phyloP scores from a whole-genome alignment of 2,797 vertebrate genomes.

The Pitangus sulphuratus region DNA sequence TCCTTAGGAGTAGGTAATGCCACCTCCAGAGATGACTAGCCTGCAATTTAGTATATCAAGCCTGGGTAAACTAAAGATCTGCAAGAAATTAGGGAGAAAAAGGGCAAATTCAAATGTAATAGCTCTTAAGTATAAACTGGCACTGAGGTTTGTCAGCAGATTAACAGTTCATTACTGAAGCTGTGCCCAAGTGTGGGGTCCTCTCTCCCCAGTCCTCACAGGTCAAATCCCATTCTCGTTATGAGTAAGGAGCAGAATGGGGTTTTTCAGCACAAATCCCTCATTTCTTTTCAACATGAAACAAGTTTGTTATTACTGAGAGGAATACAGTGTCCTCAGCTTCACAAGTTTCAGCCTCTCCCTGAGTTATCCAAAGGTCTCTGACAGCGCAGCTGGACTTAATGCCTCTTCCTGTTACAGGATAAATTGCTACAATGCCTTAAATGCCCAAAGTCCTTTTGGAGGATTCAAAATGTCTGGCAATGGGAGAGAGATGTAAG shows the following conservation, averaged over 20 bases:
- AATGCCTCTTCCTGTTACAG: conserved; percentile 72
- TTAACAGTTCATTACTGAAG: background rate
- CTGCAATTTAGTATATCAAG: background rate
- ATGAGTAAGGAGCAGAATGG: background rate
- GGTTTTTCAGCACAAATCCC: background rate
- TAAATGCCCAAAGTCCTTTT: conserved; percentile 98
- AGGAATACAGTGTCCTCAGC: background rate
- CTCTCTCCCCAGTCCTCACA: background rate
- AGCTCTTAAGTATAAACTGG: background rate
- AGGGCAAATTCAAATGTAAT: background rate
- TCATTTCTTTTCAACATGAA: background rate
- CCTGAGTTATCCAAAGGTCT: background rate
- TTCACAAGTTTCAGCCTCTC: background rate
- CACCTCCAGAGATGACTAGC: background rate
- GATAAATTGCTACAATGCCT: conserved; percentile 99
- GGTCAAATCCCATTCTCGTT: background rate
- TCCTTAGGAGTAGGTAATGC: background rate
- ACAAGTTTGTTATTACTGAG: background rate
- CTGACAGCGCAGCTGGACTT: background rate
- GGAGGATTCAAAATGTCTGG: conserved; percentile 99
- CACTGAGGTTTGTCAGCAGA: background rate
- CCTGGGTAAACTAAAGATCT: background rate
- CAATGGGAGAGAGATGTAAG: conserved; percentile 99
- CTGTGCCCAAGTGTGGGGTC: background rate
- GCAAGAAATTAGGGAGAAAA: background rate